phyloP scores from a whole-genome alignment of 2,888 invertebrate species.

The Serripes groenlandicus region DNA sequence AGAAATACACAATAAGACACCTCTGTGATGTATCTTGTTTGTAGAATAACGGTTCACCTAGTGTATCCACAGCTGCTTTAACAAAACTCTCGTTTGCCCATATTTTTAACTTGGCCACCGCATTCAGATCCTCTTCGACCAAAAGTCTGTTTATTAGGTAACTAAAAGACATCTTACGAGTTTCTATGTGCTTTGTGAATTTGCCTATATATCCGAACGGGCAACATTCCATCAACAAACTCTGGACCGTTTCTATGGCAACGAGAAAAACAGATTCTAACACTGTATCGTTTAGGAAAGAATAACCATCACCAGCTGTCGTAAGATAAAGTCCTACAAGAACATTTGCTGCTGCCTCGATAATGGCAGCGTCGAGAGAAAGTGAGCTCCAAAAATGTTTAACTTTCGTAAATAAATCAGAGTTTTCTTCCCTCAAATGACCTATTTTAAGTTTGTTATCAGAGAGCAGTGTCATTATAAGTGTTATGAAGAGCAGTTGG shows the following conservation, averaged over 20 bases:
- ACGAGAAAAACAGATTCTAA: constrained; percentile 14
- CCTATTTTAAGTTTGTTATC: constrained; percentile 2
- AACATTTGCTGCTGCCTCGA: constrained; percentile 8
- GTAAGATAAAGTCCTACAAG: constrained; percentile 13
- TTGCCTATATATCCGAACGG: not conserved
- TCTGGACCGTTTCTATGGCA: constrained; percentile 9
- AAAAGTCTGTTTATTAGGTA: constrained; percentile 6
- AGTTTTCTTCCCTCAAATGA: not conserved
- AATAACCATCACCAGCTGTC: constrained; percentile 1
- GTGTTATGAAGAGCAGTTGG: not conserved
- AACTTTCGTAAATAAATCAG: not conserved
- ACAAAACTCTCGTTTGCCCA: constrained; percentile 12
- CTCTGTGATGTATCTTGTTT: not conserved
- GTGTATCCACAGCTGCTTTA: not conserved
- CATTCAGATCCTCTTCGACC: not conserved
- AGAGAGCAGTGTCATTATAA: constrained; percentile 1
- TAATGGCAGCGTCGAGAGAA: not conserved
- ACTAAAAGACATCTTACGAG: constrained; percentile 9
- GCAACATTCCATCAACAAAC: constrained; percentile 3
- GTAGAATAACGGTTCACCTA: constrained; percentile 10
- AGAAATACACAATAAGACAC: constrained; percentile 1
- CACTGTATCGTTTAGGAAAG: not conserved
- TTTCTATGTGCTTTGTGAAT: constrained; percentile 11
- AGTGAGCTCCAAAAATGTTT: constrained; percentile 9
- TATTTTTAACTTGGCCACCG: not conserved